A percentile compares a stretch with the other conserved stretches of the same genome.
phyloP scores from a whole-genome alignment of 2,113 vertebrate genomes.

The Macaca mulatta region DNA sequence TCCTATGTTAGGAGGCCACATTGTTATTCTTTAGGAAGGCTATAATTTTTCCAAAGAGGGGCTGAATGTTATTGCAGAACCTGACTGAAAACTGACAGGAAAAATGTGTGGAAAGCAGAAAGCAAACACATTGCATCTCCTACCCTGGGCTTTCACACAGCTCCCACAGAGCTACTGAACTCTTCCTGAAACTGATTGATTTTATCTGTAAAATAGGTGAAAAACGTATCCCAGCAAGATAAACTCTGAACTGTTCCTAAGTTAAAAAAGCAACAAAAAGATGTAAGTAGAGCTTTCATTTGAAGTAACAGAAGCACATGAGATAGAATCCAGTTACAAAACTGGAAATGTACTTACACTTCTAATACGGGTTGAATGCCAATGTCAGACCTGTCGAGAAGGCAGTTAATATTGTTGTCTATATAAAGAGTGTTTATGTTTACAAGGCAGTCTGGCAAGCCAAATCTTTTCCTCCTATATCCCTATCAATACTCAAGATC shows the following conservation, averaged over 20 bases:
- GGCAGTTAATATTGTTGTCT: background rate
- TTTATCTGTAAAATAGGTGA: slow-evolving; percentile 53
- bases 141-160: background rate
- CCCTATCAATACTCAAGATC: background rate
- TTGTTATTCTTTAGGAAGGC: background rate
- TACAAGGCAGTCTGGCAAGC: background rate
- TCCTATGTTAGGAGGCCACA: background rate
- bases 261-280: slow-evolving; percentile 13
- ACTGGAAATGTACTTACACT: background rate
- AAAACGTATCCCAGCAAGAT: slow-evolving; percentile 29
- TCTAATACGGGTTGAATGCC: background rate
- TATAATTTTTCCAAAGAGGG: background rate
- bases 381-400: background rate
- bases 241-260: background rate
- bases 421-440: background rate
- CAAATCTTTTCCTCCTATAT: background rate
- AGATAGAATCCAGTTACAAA: background rate
- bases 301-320: background rate
- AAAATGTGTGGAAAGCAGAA: slow-evolving; percentile 1
- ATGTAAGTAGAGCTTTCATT: slow-evolving; percentile 31
- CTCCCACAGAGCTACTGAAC: background rate
- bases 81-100: background rate
- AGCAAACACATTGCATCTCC: background rate
- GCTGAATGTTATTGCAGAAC: background rate
- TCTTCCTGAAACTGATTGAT: background rate